A percentile compares a stretch with the other conserved stretches of the same genome.
phyloP scores from a whole-genome alignment of 2,888 invertebrate species.

The Drosophila sordidapex region DNA sequence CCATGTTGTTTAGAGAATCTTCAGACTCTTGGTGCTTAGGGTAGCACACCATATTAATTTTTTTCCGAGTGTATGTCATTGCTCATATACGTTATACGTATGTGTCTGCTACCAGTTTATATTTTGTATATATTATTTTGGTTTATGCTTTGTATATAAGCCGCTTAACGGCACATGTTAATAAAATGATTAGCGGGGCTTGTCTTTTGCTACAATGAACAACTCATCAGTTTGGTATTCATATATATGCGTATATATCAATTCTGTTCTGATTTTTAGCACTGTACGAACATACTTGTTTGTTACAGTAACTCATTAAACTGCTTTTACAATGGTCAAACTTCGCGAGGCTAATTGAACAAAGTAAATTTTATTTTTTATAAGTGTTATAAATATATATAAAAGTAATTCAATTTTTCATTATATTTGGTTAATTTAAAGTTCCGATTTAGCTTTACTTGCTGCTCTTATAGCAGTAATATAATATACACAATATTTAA shows the following conservation, averaged over 20 bases:
- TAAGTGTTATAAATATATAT: background rate
- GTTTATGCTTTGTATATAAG: constrained; percentile 51
- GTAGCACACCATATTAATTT: background rate
- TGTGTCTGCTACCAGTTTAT: constrained; percentile 26
- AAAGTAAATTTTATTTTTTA: background rate
- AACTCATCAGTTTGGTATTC: background rate
- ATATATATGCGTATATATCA: background rate
- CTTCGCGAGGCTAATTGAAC: background rate
- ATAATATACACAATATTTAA: background rate
- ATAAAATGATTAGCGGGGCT: constrained; percentile 63
- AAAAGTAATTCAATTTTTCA: fast-evolving
- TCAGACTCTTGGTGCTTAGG: background rate
- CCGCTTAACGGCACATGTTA: constrained; percentile 76
- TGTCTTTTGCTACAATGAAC: background rate
- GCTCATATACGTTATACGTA: constrained; percentile 2
- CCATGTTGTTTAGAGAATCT: fast-evolving
- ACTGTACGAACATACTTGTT: background rate
- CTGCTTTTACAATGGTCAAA: background rate
- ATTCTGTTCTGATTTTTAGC: background rate
- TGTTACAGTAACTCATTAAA: background rate
- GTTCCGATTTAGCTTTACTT: background rate
- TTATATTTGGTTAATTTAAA: background rate
- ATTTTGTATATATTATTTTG: constrained; percentile 29
- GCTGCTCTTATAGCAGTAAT: background rate
- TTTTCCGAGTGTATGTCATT: background rate